A percentile compares a stretch with the other conserved stretches of the same genome.
Conservation (phyloP, 1,140 invertebrate genomes). For the Leptinotarsa defecta region DNA sequence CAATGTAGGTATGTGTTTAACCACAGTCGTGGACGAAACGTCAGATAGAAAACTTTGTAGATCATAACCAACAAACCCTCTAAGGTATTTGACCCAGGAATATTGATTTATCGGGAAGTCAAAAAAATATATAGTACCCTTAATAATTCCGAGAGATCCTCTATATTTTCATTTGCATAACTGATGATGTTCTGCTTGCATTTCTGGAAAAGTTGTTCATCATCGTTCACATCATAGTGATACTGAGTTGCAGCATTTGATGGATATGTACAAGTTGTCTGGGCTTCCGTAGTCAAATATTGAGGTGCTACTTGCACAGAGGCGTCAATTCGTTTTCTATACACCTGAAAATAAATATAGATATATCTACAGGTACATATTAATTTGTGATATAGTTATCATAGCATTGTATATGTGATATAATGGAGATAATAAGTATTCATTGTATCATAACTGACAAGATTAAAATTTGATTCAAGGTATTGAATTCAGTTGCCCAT, state of each 20-base stretch:
- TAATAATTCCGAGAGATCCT: constrained; percentile 45
- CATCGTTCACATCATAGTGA: constrained; percentile 48
- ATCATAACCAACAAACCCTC: too few species aligned
- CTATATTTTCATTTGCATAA: constrained; percentile 41
- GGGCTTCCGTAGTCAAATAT: constrained; percentile 59
- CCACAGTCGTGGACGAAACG: too few species aligned
- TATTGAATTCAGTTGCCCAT: neutral
- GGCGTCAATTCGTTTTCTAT: constrained; percentile 60
- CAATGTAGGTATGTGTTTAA: too few species aligned
- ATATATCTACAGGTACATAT: neutral
- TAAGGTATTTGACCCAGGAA: too few species aligned
- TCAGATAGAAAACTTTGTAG: too few species aligned
- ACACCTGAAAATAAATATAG: constrained; percentile 27
- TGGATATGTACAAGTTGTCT: constrained; percentile 63
- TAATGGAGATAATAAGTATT: neutral
- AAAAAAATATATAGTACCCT: neutral
- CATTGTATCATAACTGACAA: neutral
- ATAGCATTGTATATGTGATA: neutral
- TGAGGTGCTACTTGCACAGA: constrained; percentile 59
- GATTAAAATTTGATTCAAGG: neutral
- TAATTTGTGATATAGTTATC: neutral
- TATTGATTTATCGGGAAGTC: too few species aligned
- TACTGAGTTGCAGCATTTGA: constrained; percentile 66
- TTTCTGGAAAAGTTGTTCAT: constrained; percentile 50
- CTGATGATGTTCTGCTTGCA: constrained; percentile 24